Conservation (phyloP, 1,140 invertebrate species). For the Mactra quadrangularis region DNA sequence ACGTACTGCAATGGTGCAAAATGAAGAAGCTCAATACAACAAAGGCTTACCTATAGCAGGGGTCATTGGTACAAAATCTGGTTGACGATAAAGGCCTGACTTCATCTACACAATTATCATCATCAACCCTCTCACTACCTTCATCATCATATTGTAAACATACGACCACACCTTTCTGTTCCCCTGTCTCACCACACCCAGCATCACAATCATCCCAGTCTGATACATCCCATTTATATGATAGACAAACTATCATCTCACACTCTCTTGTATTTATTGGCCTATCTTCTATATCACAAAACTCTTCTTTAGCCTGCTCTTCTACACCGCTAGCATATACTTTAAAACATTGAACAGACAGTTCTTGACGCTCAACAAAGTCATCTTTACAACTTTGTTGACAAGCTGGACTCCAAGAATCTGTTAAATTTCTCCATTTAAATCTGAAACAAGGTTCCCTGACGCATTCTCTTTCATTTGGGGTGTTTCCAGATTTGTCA, state of each 20-base stretch:
- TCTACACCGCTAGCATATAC: conserved; percentile 5
- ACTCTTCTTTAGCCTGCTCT: neutral
- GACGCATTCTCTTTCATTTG: conserved; percentile 26
- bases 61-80: no score
- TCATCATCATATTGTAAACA: conserved; percentile 1
- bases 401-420: conserved; percentile 26
- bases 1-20: no score
- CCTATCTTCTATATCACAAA: neutral
- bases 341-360: conserved; percentile 6
- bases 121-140: neutral
- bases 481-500: neutral
- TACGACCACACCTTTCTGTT: neutral
- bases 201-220: conserved; percentile 41
- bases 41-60: no score
- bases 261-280: conserved; percentile 19
- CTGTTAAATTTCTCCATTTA: conserved; percentile 15
- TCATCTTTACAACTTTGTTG: conserved; percentile 6
- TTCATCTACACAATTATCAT: conserved; percentile 3
- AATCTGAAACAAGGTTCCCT: conserved; percentile 20
- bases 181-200: conserved; percentile 31
- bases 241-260: neutral
- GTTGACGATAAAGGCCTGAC: no score
- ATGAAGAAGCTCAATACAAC: no score
- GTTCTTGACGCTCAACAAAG: conserved; percentile 17
- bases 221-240: conserved; percentile 12